These are phyloP conservation scores for Lipotes vexillifer DNA, from an alignment of 2,113 vertebrate genomes.

Conservation along the genomic window DNA sequence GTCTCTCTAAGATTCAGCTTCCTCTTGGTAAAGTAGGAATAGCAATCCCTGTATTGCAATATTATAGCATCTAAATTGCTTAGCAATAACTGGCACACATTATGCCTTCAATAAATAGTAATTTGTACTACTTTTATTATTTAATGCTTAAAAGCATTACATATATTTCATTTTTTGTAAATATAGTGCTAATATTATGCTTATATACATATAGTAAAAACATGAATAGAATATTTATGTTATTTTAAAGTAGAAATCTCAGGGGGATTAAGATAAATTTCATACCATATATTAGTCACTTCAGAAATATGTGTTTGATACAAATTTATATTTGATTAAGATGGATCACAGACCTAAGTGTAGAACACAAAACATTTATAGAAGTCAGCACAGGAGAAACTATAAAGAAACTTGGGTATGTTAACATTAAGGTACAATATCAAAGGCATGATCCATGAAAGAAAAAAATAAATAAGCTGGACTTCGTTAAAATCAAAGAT, in stretches of 20 bases:
- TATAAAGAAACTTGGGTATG: not conserved
- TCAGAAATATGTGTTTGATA: not conserved
- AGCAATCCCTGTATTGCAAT: not conserved
- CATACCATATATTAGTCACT: not conserved
- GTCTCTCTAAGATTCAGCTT: not conserved
- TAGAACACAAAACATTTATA: not conserved
- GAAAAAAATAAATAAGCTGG: not conserved
- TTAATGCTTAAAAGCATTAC: not conserved
- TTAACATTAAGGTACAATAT: not conserved
- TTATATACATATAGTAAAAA: not conserved
- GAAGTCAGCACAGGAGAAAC: not conserved
- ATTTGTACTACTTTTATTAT: not conserved
- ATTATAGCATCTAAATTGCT: not conserved
- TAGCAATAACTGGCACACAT: not conserved
- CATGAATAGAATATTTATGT: not conserved
- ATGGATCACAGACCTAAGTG: not conserved
- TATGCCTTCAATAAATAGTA: not conserved
- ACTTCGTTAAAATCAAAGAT: not conserved
- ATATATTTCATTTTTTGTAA: not conserved
- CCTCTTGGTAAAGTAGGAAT: not conserved
- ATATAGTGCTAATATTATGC: not conserved
- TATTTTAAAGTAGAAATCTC: constrained; percentile 5
- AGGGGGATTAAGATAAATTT: not conserved
- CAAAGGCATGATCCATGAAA: not conserved
- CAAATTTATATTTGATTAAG: not conserved